Evolutionary conservation across 2,888 invertebrate genomes (phyloP), one percentile per base, ranked within the genome.

Genomic region (Lordiphosa andalusiaca): DNA sequence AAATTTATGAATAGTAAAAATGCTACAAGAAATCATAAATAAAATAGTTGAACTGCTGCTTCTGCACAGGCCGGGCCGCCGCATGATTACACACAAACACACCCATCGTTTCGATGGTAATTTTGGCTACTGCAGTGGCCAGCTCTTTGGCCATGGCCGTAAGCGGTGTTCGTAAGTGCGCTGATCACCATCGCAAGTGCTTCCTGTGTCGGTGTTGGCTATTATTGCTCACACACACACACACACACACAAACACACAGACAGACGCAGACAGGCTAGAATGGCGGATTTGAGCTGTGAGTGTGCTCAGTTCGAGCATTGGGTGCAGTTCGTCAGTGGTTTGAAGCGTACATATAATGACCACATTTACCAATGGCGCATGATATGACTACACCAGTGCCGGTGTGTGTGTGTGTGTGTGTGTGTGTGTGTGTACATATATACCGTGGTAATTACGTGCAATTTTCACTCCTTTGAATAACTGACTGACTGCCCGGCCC

Each of bases 1-100:
- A 67, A 63, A 78, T 73, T 77, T 85, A 78, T 82, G 84, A 74
- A 72, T 64, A 72, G 69, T 67, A 68, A 83, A 86, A 78, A 84
- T 73, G 69, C 68, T 3, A 77, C 71, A 73, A 86, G 87, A 87
- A 87, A 87, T 88, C 84, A 87, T 88, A 87, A 87, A 87, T 88
- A 84, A 87, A 57, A 63, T 56, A 66, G 46, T 38, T 23, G 23
- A 42, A 30, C 39, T 10, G 52, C 10, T 37, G 21, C 40, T 35
- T 40, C 41, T 13, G 39, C 19, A 35, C 21, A 9, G 19, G 19
- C 19, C 19, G 19, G 30, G 33, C 62, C 64, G 73, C 70, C 70
- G 84, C 84, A 82, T 77, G 80, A 73, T 78, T 77, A 56, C 71
- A 67, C 58, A 42, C 59, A 23, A 10, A 33, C 13, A 44, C n/a